Base-by-base conservation (phyloP, 2,113 vertebrate species). In the Etheostoma cragini region DNA sequence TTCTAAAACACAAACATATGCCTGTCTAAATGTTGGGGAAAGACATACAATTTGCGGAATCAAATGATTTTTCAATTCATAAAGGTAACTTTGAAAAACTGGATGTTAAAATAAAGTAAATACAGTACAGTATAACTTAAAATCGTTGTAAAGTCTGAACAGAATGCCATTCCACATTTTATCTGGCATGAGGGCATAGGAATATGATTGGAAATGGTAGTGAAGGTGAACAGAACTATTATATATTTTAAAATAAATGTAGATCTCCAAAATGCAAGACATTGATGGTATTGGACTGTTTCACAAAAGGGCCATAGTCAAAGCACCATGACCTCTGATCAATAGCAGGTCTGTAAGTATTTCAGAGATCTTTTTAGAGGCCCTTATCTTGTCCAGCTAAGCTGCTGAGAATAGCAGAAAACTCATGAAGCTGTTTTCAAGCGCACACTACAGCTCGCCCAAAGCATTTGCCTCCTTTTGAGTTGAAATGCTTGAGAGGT, bases 381-480 rank as follows among this genome's bases (percentile, higher is more conserved):
- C 3, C 54, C 22, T 35, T 13, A 49, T 64, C 53, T 17, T 46
- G 16, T 19, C 50, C 30, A 64, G 22, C 57, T 45, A 69, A 45
- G 47, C 8, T 68, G 45, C 21, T 58, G 49, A 53, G 52, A 72
- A 26, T 13, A 49, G 47, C 5, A 11, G 38, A 42, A 8, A 10
- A 0, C 66, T 38, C 46, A 61, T 42, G 21, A 53, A 62, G 26
- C 38, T 62, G n/a, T 47, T 26, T 50, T 2, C 24, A 35, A 77
- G 77, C 3, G 14, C 38, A 50, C 72, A 54, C 33, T 46, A 70
- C 52, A 22, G 53, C 35, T 71, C 2, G 38, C 58, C 64, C 56
- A 30, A 65, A 49, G 68, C 69, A 42, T 50, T 70, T 52, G 58
- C 35, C 53, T 66, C 33, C 42, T 60, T 46, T 61, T 52, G 38